A percentile compares a stretch with the other conserved stretches of the same genome.
Conservation (phyloP, 2,888 invertebrate genomes). For the Nemotelus pantherinus region DNA sequence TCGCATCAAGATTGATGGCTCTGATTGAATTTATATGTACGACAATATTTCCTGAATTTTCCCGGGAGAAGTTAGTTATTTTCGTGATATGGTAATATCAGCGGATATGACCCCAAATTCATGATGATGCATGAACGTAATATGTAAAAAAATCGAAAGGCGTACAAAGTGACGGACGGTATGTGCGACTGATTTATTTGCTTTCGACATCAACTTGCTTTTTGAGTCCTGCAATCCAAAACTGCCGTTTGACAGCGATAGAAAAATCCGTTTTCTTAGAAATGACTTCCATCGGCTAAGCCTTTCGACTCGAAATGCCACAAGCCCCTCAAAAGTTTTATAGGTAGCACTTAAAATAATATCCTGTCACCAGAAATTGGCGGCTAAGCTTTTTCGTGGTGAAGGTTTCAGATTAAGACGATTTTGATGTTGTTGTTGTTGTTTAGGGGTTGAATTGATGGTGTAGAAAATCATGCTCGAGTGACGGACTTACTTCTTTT, state of each 20-base stretch:
- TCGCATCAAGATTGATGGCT: slow-evolving; percentile 44
- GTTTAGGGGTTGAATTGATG: background rate
- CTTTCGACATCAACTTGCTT: slow-evolving; percentile 14
- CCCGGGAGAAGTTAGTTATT: slow-evolving; percentile 24
- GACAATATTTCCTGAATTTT: slow-evolving; percentile 34
- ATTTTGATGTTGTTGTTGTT: too few species aligned
- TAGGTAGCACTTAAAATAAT: slow-evolving; percentile 41
- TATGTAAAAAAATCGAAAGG: slow-evolving; percentile 26
- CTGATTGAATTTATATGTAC: slow-evolving; percentile 47
- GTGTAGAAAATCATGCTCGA: slow-evolving; percentile 34
- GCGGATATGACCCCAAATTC: slow-evolving; percentile 20
- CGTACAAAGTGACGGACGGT: slow-evolving; percentile 3
- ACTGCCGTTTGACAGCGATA: slow-evolving; percentile 17
- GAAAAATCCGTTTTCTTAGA: slow-evolving; percentile 7
- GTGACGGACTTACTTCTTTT: slow-evolving; percentile 27
- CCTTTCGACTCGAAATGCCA: slow-evolving; percentile 14
- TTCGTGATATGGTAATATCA: slow-evolving; percentile 4
- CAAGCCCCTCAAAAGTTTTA: slow-evolving; percentile 35
- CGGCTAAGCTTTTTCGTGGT: background rate
- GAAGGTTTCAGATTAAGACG: background rate
- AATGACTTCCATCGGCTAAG: slow-evolving; percentile 20
- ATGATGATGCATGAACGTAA: slow-evolving; percentile 24
- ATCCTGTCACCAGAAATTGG: slow-evolving; percentile 28
- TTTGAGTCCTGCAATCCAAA: background rate
- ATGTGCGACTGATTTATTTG: background rate